Conservation (phyloP, 2,797 vertebrate species). For the Tarsius wallacei region DNA sequence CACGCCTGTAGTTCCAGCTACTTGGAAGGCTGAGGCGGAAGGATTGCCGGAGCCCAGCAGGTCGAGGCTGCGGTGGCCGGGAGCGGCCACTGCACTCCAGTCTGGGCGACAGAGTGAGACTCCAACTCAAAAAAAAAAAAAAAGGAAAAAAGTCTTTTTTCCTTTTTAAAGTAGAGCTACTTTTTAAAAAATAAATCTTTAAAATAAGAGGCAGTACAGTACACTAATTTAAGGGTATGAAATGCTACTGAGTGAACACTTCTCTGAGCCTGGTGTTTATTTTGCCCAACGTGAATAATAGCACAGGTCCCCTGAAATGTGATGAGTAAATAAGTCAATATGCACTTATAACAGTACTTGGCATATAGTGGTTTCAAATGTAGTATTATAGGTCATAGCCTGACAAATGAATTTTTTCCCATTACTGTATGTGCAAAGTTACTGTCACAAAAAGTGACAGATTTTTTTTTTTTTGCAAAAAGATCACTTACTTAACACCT, state of each 20-base stretch:
- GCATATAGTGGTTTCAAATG: conserved; percentile 4
- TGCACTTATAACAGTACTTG: conserved; percentile 20
- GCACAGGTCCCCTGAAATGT: not conserved
- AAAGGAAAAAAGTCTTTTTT: conserved; percentile 56
- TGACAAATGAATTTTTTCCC: conserved; percentile 33
- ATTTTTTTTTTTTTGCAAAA: not conserved
- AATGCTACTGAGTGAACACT: conserved; percentile 23
- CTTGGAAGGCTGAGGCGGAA: too few relatives aligned
- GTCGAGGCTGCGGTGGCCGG: too few relatives aligned
- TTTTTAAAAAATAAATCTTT: conserved; percentile 63
- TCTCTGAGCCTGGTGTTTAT: conserved; percentile 33
- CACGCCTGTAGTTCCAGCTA: too few relatives aligned
- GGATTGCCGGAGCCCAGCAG: too few relatives aligned
- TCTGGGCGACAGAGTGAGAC: too few relatives aligned
- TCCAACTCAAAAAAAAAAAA: too few relatives aligned
- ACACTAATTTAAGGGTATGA: conserved; percentile 14
- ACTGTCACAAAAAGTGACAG: not conserved
- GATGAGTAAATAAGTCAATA: conserved; percentile 25
- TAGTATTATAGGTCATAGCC: not conserved
- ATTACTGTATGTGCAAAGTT: conserved; percentile 53
- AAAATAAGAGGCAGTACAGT: conserved; percentile 45
- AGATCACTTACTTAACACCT: conserved; percentile 20
- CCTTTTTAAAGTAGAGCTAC: conserved; percentile 43
- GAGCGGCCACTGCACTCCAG: too few relatives aligned
- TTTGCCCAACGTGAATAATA: not conserved